Evolutionary conservation across 2,797 vertebrate genomes (phyloP).

Genomic region (Limosa lapponica): DNA sequence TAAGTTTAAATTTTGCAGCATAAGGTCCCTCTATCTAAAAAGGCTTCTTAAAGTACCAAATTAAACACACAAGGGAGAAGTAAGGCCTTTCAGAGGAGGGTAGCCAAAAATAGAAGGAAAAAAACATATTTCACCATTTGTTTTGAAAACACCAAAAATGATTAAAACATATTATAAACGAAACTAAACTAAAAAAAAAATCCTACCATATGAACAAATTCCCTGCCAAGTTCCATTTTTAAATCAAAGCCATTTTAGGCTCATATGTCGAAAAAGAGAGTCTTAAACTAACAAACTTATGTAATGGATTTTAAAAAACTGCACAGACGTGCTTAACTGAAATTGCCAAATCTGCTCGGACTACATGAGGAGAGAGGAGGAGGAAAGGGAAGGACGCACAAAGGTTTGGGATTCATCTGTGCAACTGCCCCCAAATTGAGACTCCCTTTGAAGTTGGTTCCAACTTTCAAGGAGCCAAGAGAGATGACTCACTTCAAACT

Average conservation of each 20-base stretch:
- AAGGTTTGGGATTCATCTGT: slow-evolving; percentile 56
- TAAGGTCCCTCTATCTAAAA: slow-evolving; percentile 26
- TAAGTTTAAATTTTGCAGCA: slow-evolving; percentile 7
- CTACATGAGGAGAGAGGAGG: slow-evolving; percentile 41
- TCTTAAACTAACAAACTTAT: slow-evolving; percentile 71
- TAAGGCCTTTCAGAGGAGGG: slow-evolving; percentile 65
- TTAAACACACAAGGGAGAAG: slow-evolving; percentile 52
- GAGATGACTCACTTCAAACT: neutral
- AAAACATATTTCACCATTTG: slow-evolving; percentile 77
- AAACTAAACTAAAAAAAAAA: slow-evolving; percentile 67
- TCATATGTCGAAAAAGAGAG: slow-evolving; percentile 72
- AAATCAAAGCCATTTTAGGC: slow-evolving; percentile 77
- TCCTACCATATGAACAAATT: slow-evolving; percentile 78
- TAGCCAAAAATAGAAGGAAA: slow-evolving; percentile 74
- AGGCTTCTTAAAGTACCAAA: slow-evolving; percentile 44
- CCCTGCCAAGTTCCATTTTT: slow-evolving; percentile 80
- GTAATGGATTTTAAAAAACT: slow-evolving; percentile 66
- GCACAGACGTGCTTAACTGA: slow-evolving; percentile 56
- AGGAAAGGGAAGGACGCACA: slow-evolving; percentile 15
- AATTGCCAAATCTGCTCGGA: slow-evolving; percentile 60
- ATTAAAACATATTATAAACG: slow-evolving; percentile 80
- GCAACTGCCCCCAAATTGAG: slow-evolving; percentile 39
- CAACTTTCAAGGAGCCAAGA: slow-evolving; percentile 39
- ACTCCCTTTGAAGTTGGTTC: slow-evolving; percentile 51
- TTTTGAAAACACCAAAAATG: slow-evolving; percentile 80